Evolutionary conservation across 37 sponge, comb jelly and placozoan genomes (phyloP).

Genomic region (Tethya wilhelma): DNA sequence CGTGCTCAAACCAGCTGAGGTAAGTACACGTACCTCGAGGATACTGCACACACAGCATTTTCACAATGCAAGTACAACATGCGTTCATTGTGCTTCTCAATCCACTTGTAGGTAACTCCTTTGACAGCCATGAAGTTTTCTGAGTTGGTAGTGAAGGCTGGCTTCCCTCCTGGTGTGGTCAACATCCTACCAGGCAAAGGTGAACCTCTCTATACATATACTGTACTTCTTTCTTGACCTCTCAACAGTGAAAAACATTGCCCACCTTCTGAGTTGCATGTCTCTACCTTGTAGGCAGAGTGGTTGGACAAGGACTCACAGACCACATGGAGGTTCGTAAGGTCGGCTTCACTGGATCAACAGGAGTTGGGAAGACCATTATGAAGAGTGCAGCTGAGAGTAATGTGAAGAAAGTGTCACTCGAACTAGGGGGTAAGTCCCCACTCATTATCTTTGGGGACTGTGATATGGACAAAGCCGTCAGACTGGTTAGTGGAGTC

Average conservation of each 20-base stretch:
- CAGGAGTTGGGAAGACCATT: constrained; percentile 85
- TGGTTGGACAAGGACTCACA: constrained; percentile 80
- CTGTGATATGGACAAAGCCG: constrained; percentile 90
- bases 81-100: not conserved
- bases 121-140: constrained; percentile 95
- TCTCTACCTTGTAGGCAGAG: constrained; percentile 62
- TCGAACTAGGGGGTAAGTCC: constrained; percentile 96
- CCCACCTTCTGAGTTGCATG: too few relatives aligned
- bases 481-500: constrained; percentile 67
- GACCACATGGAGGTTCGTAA: constrained; percentile 89
- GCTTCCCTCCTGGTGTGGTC: constrained; percentile 90
- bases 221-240: too few relatives aligned
- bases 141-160: constrained; percentile 86
- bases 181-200: constrained; percentile 90
- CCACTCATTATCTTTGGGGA: constrained; percentile 93
- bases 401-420: constrained; percentile 92
- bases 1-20: constrained; percentile 93
- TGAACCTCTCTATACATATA: not conserved
- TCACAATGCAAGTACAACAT: not conserved
- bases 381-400: constrained; percentile 89
- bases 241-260: too few relatives aligned
- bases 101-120: constrained; percentile 70
- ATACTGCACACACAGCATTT: not conserved
- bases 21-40: too few relatives aligned
- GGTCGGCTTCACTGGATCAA: constrained; percentile 96